Evolutionary conservation across 2,797 vertebrate genomes (phyloP).

Genomic region (Pelochelys cantorii): DNA sequence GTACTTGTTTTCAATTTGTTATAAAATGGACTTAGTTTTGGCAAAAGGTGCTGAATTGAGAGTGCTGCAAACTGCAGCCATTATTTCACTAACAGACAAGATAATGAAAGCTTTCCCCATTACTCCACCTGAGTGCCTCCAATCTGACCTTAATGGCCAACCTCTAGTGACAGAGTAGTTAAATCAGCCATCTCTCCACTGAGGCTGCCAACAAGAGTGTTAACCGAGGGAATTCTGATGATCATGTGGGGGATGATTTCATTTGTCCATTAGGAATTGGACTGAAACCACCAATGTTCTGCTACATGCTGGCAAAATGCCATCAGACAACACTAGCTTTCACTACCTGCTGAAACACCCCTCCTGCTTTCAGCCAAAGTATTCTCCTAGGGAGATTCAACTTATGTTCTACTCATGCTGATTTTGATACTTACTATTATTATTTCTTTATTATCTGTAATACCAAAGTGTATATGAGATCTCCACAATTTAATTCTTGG

Average conservation of each 20-base stretch:
- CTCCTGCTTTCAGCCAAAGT: neutral
- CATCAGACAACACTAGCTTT: neutral
- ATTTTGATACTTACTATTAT: neutral
- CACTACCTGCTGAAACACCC: neutral
- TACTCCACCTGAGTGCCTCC: neutral
- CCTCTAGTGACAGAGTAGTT: neutral
- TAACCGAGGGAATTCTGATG: neutral
- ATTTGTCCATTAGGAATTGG: neutral
- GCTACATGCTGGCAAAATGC: neutral
- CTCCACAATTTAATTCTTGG: neutral
- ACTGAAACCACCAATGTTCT: neutral
- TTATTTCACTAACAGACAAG: neutral
- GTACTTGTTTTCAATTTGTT: neutral
- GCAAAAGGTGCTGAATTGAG: neutral
- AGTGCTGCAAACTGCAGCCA: fast-evolving
- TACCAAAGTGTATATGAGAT: neutral
- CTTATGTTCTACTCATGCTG: neutral
- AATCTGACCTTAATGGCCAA: neutral
- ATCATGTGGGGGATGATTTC: neutral
- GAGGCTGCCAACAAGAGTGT: neutral
- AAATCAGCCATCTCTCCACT: neutral
- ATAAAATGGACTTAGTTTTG: neutral
- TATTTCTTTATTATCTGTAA: neutral
- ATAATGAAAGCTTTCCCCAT: neutral
- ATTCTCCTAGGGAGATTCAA: neutral